phyloP scores from a whole-genome alignment of 2,113 vertebrate genomes.

The Neodon shergylaensis region DNA sequence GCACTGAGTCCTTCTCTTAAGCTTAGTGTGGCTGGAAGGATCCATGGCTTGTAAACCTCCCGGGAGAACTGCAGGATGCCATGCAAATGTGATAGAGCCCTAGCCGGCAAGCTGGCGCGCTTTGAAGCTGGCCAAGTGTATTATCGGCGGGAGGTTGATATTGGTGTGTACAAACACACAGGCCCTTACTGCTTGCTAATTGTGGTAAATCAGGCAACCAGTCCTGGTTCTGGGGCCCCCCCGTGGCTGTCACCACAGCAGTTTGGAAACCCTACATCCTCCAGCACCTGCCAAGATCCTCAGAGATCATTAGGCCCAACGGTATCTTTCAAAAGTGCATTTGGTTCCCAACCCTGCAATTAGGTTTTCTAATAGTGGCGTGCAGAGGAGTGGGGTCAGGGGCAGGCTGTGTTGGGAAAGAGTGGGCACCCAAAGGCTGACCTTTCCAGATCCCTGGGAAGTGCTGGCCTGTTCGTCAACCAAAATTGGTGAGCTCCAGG shows the following conservation, averaged over 20 bases:
- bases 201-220: constrained; percentile 69
- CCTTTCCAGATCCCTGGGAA: not conserved
- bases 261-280: not conserved
- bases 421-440: not conserved
- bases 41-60: constrained; percentile 43
- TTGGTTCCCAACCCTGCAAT: not conserved
- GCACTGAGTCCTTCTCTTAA: constrained; percentile 33
- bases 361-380: not conserved
- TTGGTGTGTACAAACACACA: constrained; percentile 71
- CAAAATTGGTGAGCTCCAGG: not conserved
- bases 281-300: constrained; percentile 1
- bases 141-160: constrained; percentile 79
- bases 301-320: not conserved
- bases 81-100: constrained; percentile 73
- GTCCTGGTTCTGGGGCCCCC: not conserved
- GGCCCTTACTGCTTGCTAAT: constrained; percentile 74
- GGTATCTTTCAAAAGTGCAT: not conserved
- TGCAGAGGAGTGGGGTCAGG: not conserved
- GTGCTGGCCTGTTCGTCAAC: not conserved
- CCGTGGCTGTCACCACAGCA: constrained; percentile 12
- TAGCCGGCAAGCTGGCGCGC: constrained; percentile 63
- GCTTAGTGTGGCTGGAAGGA: constrained; percentile 60
- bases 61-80: constrained; percentile 61
- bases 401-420: constrained; percentile 46
- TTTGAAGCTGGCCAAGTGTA: constrained; percentile 81